phyloP scores from a whole-genome alignment of 1,140 invertebrate species.

The Drosophila cardini region DNA sequence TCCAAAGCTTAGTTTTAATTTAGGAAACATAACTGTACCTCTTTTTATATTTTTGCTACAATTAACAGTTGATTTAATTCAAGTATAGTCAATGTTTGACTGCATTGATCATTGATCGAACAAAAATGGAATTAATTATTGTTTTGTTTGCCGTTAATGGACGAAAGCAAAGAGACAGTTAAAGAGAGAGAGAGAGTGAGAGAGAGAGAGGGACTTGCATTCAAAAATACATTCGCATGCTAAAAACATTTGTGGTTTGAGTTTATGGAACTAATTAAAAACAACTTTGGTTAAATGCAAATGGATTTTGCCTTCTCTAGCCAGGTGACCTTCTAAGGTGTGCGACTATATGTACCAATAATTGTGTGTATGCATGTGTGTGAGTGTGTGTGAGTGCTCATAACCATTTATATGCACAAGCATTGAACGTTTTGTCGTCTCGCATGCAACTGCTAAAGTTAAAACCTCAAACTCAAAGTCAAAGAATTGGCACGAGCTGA shows the following conservation, averaged over 20 bases:
- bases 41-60: no score
- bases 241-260: conserved; percentile 22
- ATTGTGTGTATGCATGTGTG: conserved; percentile 44
- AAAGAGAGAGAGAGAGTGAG: no score
- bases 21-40: no score
- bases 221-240: not conserved
- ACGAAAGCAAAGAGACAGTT: no score
- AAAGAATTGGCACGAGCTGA: conserved; percentile 79
- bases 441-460: conserved; percentile 63
- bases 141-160: conserved; percentile 4
- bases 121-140: not conserved
- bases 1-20: no score
- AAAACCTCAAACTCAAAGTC: conserved; percentile 35
- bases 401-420: conserved; percentile 69
- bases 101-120: not conserved
- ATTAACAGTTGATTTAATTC: no score
- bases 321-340: no score
- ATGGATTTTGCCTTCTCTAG: conserved; percentile 20
- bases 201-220: not conserved
- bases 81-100: no score
- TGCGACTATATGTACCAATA: conserved; percentile 15
- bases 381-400: conserved; percentile 41
- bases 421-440: conserved; percentile 68
- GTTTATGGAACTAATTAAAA: conserved; percentile 68
- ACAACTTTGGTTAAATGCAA: conserved; percentile 60